phyloP scores from a whole-genome alignment of 1,140 invertebrate species.

The Bombus turneri region DNA sequence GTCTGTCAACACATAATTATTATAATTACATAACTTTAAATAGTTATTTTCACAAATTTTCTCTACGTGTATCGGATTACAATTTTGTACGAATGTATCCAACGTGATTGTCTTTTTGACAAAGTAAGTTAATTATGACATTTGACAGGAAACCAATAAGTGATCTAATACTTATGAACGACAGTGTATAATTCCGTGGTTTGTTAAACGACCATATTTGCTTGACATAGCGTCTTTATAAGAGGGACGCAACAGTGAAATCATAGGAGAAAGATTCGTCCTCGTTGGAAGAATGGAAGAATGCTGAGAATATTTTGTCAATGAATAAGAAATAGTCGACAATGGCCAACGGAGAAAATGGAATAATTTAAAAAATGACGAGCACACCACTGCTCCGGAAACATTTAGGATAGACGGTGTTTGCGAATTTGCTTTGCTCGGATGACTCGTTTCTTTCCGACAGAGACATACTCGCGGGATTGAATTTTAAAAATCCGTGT shows the following conservation, averaged over 20 bases:
- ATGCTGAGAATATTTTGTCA: background rate
- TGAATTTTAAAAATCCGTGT: conserved; percentile 43
- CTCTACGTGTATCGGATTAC: no score
- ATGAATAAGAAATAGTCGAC: background rate
- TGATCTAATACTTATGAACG: no score
- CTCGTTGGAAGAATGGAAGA: background rate
- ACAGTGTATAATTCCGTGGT: background rate
- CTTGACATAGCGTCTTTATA: no score
- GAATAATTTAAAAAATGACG: conserved; percentile 19
- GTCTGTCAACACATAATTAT: background rate
- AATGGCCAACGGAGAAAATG: background rate
- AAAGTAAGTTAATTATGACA: background rate
- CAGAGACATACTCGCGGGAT: conserved; percentile 26
- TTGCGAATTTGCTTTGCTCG: background rate
- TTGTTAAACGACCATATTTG: background rate
- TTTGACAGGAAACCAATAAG: background rate
- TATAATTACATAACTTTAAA: no score
- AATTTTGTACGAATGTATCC: background rate
- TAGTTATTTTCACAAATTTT: no score
- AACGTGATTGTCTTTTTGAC: no score
- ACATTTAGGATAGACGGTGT: background rate
- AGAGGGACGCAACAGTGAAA: background rate
- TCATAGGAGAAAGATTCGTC: background rate
- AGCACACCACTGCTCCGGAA: background rate
- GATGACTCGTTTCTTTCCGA: conserved; percentile 1